phyloP scores from a whole-genome alignment of 2,113 vertebrate genomes.

The Gobio gobio region DNA sequence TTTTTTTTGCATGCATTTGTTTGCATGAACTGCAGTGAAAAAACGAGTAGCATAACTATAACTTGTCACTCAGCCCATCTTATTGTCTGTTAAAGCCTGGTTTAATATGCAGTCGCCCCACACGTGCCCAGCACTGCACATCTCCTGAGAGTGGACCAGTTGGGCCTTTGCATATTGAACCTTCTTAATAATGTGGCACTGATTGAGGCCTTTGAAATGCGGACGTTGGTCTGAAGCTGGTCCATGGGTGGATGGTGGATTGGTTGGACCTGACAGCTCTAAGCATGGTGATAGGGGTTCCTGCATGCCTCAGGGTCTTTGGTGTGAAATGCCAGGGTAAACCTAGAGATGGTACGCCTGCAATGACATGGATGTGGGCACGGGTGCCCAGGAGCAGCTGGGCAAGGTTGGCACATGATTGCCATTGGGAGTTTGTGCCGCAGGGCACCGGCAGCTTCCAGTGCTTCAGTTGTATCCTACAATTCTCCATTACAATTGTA shows the following conservation, averaged over 20 bases:
- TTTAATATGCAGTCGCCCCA: constrained; percentile 3
- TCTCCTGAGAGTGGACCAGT: constrained; percentile 50
- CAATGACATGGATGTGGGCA: constrained; percentile 41
- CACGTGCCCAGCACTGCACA: neutral
- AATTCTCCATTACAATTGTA: constrained; percentile 19
- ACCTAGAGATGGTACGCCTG: constrained; percentile 43
- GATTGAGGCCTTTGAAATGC: constrained; percentile 54
- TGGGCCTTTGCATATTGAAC: constrained; percentile 59
- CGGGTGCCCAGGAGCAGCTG: constrained; percentile 54
- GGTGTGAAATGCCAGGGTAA: constrained; percentile 59
- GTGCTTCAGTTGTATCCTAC: constrained; percentile 34
- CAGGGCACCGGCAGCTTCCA: constrained; percentile 54
- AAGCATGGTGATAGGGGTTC: constrained; percentile 30
- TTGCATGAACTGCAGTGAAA: neutral
- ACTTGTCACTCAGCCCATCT: neutral
- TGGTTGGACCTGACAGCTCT: constrained; percentile 44
- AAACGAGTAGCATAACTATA: neutral
- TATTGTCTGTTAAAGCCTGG: constrained; percentile 13
- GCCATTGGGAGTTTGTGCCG: constrained; percentile 50
- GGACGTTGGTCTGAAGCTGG: constrained; percentile 46
- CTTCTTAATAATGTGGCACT: constrained; percentile 56
- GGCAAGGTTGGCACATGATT: constrained; percentile 54
- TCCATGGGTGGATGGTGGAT: constrained; percentile 45
- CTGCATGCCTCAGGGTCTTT: constrained; percentile 55
- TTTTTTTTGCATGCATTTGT: neutral